These are phyloP conservation scores for Orbicella faveolata DNA, from an alignment of 64 coral and sea anemone genomes.

Conservation along the genomic window DNA sequence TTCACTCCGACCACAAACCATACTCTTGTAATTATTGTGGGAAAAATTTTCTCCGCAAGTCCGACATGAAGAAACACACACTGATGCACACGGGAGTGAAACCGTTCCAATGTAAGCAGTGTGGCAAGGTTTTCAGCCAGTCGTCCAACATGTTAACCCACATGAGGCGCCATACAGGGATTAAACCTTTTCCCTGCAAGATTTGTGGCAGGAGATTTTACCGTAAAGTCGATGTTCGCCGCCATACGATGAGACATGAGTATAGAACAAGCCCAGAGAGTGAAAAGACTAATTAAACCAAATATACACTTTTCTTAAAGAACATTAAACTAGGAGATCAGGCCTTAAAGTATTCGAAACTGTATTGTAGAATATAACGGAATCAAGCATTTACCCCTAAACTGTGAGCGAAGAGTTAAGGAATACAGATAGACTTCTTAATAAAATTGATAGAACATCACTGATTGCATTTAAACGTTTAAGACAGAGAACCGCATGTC, in stretches of 20 bases:
- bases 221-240: constrained; percentile 83
- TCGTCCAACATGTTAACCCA: constrained; percentile 93
- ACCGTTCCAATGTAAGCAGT: constrained; percentile 92
- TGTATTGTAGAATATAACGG: neutral
- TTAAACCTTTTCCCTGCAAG: constrained; percentile 92
- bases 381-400: neutral
- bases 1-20: constrained; percentile 92
- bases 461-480: neutral
- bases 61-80: constrained; percentile 94
- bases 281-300: neutral
- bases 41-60: constrained; percentile 89
- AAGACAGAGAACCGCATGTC: neutral
- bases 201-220: constrained; percentile 88
- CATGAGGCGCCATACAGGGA: constrained; percentile 87
- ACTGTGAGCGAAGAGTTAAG: neutral
- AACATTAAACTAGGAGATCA: neutral
- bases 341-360: neutral
- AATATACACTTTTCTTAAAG: neutral
- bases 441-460: neutral
- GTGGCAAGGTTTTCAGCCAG: constrained; percentile 91
- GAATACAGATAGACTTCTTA: neutral
- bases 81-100: constrained; percentile 93
- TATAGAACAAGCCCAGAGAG: constrained; percentile 50
- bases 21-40: constrained; percentile 84
- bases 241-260: constrained; percentile 85